Conservation (phyloP, 2,113 vertebrate species). For the Aegithalos caudatus region DNA sequence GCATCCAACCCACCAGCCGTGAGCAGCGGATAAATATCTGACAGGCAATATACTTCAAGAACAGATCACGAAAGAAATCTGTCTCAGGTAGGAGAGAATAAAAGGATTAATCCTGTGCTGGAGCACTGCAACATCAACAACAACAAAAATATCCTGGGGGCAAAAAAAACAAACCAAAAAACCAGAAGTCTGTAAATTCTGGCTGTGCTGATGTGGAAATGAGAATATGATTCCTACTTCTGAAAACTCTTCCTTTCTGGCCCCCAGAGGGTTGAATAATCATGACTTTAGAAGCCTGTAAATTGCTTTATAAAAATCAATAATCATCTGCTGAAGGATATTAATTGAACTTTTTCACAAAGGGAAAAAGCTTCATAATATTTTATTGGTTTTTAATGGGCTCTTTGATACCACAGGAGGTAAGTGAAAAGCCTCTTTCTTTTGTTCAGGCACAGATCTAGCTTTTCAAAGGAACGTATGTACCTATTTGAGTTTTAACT, state of each 20-base stretch:
- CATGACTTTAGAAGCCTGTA: slow-evolving; percentile 30
- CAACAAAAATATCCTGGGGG: slow-evolving; percentile 36
- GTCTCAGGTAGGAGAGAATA: slow-evolving; percentile 63
- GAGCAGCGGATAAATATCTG: slow-evolving; percentile 63
- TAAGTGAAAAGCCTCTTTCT: slow-evolving; percentile 33
- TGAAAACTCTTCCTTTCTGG: slow-evolving; percentile 27
- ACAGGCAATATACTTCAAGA: slow-evolving; percentile 62
- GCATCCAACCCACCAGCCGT: slow-evolving; percentile 70
- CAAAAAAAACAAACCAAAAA: neutral
- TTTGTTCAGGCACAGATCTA: slow-evolving; percentile 9
- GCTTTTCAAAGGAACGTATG: neutral
- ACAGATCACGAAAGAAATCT: slow-evolving; percentile 8
- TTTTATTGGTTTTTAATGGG: slow-evolving; percentile 50
- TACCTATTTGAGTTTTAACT: slow-evolving; percentile 40
- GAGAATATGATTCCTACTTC: neutral
- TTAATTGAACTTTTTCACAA: slow-evolving; percentile 39
- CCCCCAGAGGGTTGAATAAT: slow-evolving; percentile 20
- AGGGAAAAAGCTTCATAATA: slow-evolving; percentile 14
- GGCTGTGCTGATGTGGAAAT: slow-evolving; percentile 26
- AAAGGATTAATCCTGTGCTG: slow-evolving; percentile 74
- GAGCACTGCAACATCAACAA: slow-evolving; percentile 55
- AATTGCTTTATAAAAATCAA: slow-evolving; percentile 56
- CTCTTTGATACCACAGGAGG: slow-evolving; percentile 34
- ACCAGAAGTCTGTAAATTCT: slow-evolving; percentile 36
- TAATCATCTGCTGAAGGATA: slow-evolving; percentile 41